Evolutionary conservation across 2,797 vertebrate species (phyloP).

Genomic region (Molossus alvarezi): DNA sequence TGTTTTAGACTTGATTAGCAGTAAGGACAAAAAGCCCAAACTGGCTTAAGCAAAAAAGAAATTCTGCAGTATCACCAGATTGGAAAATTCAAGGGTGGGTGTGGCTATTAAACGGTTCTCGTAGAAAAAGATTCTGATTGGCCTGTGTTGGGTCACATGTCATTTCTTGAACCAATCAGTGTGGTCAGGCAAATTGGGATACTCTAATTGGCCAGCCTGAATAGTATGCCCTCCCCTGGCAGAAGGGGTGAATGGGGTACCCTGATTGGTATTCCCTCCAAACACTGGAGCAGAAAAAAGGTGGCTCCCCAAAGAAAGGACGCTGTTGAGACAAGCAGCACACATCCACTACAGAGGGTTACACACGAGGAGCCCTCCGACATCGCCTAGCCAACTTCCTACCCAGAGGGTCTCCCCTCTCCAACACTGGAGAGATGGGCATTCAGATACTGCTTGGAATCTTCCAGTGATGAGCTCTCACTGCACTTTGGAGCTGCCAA

Average conservation of each 20-base stretch:
- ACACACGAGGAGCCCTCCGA: background rate
- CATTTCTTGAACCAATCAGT: background rate
- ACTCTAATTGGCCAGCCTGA: background rate
- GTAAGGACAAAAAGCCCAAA: background rate
- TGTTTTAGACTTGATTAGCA: background rate
- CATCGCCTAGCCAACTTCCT: background rate
- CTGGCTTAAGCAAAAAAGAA: background rate
- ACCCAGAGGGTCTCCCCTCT: background rate
- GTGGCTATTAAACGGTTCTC: background rate
- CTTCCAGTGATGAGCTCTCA: background rate
- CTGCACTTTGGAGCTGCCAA: background rate
- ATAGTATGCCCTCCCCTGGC: background rate
- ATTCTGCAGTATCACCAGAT: background rate
- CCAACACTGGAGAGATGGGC: background rate
- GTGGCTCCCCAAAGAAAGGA: background rate
- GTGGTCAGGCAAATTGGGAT: background rate
- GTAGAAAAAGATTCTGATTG: constrained; percentile 35
- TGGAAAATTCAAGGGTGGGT: background rate
- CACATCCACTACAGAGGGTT: rapidly evolving
- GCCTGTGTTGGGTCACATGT: background rate
- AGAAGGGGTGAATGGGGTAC: background rate
- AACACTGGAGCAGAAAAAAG: background rate
- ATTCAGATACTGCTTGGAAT: background rate
- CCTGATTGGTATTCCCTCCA: background rate
- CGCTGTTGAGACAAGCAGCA: background rate